Evolutionary conservation across 2,888 invertebrate genomes (phyloP).

Genomic region (Parelbella ahira): DNA sequence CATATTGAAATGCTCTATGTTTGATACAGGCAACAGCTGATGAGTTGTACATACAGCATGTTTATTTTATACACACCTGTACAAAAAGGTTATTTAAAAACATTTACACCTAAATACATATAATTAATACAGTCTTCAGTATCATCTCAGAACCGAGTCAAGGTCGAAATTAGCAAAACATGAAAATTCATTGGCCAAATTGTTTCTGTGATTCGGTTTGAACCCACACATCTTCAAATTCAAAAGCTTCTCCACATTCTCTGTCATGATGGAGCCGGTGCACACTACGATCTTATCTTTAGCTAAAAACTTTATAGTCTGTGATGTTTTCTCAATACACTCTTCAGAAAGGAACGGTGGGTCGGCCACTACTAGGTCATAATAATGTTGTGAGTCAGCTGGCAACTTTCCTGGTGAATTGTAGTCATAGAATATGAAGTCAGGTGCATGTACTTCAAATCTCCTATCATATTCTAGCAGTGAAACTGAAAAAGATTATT

Average conservation of each 20-base stretch:
- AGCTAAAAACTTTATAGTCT: slow-evolving; percentile 87
- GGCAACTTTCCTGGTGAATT: slow-evolving; percentile 87
- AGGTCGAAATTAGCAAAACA: slow-evolving; percentile 94
- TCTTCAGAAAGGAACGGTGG: slow-evolving; percentile 97
- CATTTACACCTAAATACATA: no score
- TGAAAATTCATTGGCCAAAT: slow-evolving; percentile 95
- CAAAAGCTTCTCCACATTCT: slow-evolving; percentile 83
- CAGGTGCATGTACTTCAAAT: slow-evolving; percentile 87
- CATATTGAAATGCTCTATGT: no score
- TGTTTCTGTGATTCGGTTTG: slow-evolving; percentile 90
- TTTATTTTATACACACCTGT: no score
- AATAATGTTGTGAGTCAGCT: slow-evolving; percentile 78
- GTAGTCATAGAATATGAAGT: slow-evolving; percentile 94
- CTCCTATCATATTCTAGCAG: slow-evolving; percentile 92
- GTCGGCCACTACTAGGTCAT: slow-evolving; percentile 94
- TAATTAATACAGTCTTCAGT: not conserved
- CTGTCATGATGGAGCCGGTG: slow-evolving; percentile 91
- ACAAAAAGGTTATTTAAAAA: no score
- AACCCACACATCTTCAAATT: slow-evolving; percentile 84
- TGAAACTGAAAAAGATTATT: slow-evolving; percentile 84
- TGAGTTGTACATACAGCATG: no score
- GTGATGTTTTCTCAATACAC: slow-evolving; percentile 90
- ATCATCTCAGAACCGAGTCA: slow-evolving; percentile 66
- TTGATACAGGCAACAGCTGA: no score
- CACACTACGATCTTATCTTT: slow-evolving; percentile 91